A percentile compares a stretch with the other conserved stretches of the same genome.
phyloP scores from a whole-genome alignment of 2,888 invertebrate genomes.

The Hemicrepidius hirtus region DNA sequence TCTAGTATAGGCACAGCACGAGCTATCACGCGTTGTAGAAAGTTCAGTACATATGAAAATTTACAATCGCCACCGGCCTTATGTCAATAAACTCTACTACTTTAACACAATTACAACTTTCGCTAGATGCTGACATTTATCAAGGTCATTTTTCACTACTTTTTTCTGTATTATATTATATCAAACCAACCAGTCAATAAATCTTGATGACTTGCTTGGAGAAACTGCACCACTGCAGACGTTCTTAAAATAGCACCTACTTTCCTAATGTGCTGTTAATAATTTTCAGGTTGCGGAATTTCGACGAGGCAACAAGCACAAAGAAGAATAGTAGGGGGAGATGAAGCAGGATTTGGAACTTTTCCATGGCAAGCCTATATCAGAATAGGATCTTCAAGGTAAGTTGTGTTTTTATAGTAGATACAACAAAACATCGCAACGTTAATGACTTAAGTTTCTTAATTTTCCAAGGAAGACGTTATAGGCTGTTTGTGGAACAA shows the following conservation, averaged over 20 bases:
- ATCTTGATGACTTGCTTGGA: not conserved
- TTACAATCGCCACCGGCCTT: conserved; percentile 29
- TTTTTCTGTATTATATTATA: conserved; percentile 1
- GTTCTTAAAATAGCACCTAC: not conserved
- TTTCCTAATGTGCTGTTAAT: not conserved
- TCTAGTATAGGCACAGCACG: conserved; percentile 7
- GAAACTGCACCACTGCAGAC: not conserved
- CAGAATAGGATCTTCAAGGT: conserved; percentile 92
- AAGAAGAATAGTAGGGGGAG: conserved; percentile 92
- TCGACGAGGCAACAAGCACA: conserved; percentile 92
- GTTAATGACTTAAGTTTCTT: too few species aligned
- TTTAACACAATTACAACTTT: conserved; percentile 52
- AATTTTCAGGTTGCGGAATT: conserved; percentile 86
- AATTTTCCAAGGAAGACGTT: too few species aligned
- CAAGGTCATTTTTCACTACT: not conserved
- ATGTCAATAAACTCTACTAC: conserved; percentile 47
- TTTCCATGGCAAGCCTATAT: conserved; percentile 98
- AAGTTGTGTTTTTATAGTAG: too few species aligned
- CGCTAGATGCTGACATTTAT: conserved; percentile 42
- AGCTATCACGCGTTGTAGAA: conserved; percentile 31
- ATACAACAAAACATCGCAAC: too few species aligned
- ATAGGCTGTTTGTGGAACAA: too few species aligned
- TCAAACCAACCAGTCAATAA: not conserved
- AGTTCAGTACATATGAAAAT: conserved; percentile 32
- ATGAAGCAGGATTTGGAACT: conserved; percentile 94